Evolutionary conservation across 2,797 vertebrate species (phyloP).

Genomic region (Sebastes kiyomatsui): DNA sequence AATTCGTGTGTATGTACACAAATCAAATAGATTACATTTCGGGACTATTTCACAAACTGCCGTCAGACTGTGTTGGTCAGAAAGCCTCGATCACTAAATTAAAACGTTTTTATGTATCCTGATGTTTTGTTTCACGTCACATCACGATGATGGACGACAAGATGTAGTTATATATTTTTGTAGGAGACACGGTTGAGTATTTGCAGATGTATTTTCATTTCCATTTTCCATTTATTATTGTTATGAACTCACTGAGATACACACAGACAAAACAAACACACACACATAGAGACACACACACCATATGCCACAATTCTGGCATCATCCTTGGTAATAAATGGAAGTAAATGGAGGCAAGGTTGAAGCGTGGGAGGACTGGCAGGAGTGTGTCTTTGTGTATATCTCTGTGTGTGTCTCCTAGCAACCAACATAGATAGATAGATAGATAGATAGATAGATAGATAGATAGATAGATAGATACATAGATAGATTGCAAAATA

Average conservation of each 20-base stretch:
- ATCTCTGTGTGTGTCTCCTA: conserved; percentile 42
- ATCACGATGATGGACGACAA: too few relatives aligned
- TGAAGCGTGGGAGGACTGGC: conserved; percentile 65
- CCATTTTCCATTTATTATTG: not conserved
- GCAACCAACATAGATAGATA: conserved; percentile 42
- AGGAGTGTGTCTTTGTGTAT: conserved; percentile 57
- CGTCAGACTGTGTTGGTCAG: too few relatives aligned
- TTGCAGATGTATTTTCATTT: too few relatives aligned
- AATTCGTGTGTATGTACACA: too few relatives aligned
- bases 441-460: not conserved
- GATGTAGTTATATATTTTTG: too few relatives aligned
- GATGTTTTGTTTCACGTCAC: not conserved
- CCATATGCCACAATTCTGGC: conserved; percentile 13
- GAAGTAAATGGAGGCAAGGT: conserved; percentile 64
- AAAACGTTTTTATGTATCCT: not conserved
- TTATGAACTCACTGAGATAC: not conserved
- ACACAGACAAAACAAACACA: conserved; percentile 3
- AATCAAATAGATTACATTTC: too few relatives aligned
- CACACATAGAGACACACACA: conserved; percentile 38
- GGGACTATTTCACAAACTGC: too few relatives aligned
- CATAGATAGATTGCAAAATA: not conserved
- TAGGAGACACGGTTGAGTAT: too few relatives aligned
- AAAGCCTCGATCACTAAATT: not conserved
- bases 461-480: too few relatives aligned
- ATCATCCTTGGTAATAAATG: conserved; percentile 40